These are phyloP conservation scores for Coenonympha arcania DNA, from an alignment of 2,888 invertebrate genomes.

Conservation along the genomic window DNA sequence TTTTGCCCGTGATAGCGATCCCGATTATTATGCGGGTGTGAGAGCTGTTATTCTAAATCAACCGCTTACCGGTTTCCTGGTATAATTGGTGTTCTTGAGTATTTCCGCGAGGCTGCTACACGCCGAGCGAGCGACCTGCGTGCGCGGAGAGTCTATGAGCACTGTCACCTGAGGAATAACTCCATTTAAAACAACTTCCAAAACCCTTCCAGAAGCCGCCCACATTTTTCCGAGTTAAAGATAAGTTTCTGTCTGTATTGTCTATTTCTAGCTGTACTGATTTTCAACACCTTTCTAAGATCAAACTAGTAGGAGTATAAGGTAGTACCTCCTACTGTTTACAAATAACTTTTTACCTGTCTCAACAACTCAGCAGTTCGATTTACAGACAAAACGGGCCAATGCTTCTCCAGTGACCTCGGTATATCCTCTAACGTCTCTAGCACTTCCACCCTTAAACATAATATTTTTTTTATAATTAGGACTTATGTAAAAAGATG, in stretches of 20 bases:
- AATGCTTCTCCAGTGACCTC: constrained; percentile 48
- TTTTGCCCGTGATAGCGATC: too few relatives aligned
- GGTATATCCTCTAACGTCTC: constrained; percentile 55
- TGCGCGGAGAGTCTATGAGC: constrained; percentile 59
- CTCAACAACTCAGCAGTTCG: constrained; percentile 59
- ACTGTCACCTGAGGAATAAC: constrained; percentile 44
- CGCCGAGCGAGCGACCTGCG: constrained; percentile 54
- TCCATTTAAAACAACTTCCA: too few relatives aligned
- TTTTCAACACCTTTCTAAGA: background rate
- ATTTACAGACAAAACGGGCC: constrained; percentile 50
- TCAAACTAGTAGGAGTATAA: too few relatives aligned
- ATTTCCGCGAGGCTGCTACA: constrained; percentile 52
- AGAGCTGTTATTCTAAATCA: too few relatives aligned
- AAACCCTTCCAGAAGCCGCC: too few relatives aligned
- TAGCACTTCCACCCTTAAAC: constrained; percentile 49
- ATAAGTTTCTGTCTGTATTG: too few relatives aligned
- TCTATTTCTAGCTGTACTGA: background rate
- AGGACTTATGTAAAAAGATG: too few relatives aligned
- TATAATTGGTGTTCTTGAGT: constrained; percentile 61
- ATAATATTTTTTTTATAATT: background rate
- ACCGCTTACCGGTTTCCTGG: constrained; percentile 58
- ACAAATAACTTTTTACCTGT: constrained; percentile 39
- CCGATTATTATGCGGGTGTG: too few relatives aligned
- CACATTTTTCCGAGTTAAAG: too few relatives aligned
- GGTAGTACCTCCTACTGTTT: too few relatives aligned